These are phyloP conservation scores for Neotoma lepida DNA, from an alignment of 2,113 vertebrate species.

Conservation along the genomic window DNA sequence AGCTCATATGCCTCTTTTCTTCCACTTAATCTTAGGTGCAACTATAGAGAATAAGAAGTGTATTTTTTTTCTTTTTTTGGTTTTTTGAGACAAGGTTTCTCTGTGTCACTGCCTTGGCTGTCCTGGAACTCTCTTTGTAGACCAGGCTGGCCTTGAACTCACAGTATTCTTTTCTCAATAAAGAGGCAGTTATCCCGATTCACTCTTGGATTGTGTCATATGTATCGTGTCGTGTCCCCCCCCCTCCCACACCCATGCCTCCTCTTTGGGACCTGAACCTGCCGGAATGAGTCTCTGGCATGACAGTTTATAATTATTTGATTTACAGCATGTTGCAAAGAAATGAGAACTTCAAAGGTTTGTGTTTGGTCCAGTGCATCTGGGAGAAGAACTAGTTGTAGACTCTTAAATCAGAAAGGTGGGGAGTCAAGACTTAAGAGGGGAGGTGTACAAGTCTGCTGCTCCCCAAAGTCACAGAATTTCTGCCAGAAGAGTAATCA, in stretches of 20 bases:
- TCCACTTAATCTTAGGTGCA: not conserved
- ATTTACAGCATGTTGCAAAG: not conserved
- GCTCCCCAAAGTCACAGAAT: not conserved
- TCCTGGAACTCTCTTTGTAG: not conserved
- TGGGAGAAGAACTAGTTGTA: not conserved
- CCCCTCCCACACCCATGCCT: too few species aligned
- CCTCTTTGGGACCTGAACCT: not conserved
- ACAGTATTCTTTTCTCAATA: not conserved
- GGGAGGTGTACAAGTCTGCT: not conserved
- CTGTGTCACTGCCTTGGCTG: not conserved
- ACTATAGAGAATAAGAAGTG: not conserved
- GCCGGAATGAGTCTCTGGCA: not conserved
- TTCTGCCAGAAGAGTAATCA: not conserved
- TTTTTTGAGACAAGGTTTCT: not conserved
- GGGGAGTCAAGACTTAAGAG: not conserved
- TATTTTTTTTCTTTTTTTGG: not conserved
- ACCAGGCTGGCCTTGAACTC: not conserved
- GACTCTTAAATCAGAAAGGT: constrained; percentile 14
- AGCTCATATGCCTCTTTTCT: not conserved
- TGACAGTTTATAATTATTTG: not conserved
- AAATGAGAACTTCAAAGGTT: not conserved
- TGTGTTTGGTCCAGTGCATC: not conserved
- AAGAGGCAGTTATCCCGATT: not conserved
- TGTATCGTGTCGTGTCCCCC: too few species aligned
- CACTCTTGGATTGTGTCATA: not conserved